Conservation (phyloP, 1,140 invertebrate species). For the Epicauta chinensis region DNA sequence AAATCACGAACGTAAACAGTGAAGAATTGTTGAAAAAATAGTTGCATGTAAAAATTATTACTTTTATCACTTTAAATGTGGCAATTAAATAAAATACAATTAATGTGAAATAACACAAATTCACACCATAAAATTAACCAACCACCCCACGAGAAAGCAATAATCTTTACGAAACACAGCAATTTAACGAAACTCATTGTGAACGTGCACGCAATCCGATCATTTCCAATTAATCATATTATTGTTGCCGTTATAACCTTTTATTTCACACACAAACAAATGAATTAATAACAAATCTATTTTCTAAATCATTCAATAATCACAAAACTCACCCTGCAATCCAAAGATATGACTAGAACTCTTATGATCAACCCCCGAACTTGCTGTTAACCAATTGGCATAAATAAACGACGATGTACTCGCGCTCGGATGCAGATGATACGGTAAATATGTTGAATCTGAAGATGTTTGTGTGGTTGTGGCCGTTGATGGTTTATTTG, state of each 20-base stretch:
- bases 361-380: conserved; percentile 23
- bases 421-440: conserved; percentile 22
- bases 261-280: background rate
- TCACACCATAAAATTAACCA: too few relatives aligned
- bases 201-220: conserved; percentile 22
- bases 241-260: conserved; percentile 23
- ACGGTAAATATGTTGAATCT: conserved; percentile 22
- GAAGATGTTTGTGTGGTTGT: conserved; percentile 14
- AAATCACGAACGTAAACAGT: too few relatives aligned
- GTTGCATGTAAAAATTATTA: too few relatives aligned
- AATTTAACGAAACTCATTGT: background rate
- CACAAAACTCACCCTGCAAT: conserved; percentile 28
- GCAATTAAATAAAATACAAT: background rate
- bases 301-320: background rate
- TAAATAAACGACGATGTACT: conserved; percentile 30
- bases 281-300: conserved; percentile 4
- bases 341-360: conserved; percentile 36
- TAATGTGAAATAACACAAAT: too few relatives aligned
- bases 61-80: too few relatives aligned
- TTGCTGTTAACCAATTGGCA: conserved; percentile 28
- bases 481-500: conserved; percentile 17
- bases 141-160: too few relatives aligned
- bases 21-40: too few relatives aligned
- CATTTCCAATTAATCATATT: conserved; percentile 26
- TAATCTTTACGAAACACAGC: too few relatives aligned